phyloP scores from a whole-genome alignment of 2,888 invertebrate genomes.

The Exephanes ischioxanthus region DNA sequence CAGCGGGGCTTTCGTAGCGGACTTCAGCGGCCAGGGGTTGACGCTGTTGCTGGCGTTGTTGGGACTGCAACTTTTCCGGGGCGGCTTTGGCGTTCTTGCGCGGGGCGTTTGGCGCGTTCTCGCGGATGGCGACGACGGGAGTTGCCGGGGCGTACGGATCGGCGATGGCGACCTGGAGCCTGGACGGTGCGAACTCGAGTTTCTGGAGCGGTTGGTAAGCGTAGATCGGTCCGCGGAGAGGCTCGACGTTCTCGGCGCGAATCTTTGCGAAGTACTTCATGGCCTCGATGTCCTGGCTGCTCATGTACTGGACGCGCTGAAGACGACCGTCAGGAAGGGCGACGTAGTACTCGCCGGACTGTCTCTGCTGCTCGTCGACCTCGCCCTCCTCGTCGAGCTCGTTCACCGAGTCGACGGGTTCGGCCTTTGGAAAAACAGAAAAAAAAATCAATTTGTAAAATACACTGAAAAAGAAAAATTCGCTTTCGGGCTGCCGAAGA shows the following conservation, averaged over 20 bases:
- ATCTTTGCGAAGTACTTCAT: constrained; percentile 89
- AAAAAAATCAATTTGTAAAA: background rate
- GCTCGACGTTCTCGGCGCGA: constrained; percentile 88
- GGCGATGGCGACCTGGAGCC: constrained; percentile 70
- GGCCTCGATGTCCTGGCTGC: constrained; percentile 86
- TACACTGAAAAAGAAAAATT: no score
- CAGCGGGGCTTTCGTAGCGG: constrained; percentile 76
- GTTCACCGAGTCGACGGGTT: constrained; percentile 79
- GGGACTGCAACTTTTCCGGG: constrained; percentile 75
- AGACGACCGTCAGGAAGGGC: constrained; percentile 88
- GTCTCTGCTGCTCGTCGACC: constrained; percentile 77
- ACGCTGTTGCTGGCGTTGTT: constrained; percentile 42
- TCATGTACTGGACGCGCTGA: constrained; percentile 88
- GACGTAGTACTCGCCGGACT: constrained; percentile 88
- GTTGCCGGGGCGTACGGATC: constrained; percentile 66
- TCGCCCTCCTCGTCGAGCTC: constrained; percentile 81
- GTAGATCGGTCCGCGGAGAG: constrained; percentile 88
- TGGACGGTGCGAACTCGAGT: constrained; percentile 77
- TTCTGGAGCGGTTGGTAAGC: constrained; percentile 84
- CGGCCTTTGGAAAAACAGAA: constrained; percentile 71
- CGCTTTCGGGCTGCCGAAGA: no score
- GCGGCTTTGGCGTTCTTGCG: constrained; percentile 53
- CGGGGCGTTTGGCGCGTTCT: constrained; percentile 10
- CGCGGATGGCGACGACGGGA: constrained; percentile 59
- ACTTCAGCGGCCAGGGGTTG: constrained; percentile 79